A percentile compares a stretch with the other conserved stretches of the same genome.
Evolutionary conservation across 2,113 vertebrate genomes (phyloP).

Genomic region (Ochotona curzoniae): DNA sequence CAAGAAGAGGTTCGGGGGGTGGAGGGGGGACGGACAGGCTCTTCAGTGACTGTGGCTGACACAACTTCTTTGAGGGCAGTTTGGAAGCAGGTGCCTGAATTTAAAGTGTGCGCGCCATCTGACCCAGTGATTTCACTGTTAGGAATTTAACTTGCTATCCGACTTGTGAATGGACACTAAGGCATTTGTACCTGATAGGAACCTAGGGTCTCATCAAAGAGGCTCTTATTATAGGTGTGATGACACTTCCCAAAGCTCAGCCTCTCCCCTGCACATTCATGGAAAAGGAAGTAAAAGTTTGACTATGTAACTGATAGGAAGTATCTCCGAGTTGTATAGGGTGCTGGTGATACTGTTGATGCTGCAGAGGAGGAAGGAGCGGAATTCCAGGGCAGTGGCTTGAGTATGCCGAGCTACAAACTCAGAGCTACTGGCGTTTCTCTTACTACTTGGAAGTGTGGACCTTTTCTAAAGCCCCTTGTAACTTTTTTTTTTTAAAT

Average conservation of each 20-base stretch:
- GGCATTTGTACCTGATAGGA: background rate
- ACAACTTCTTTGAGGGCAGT: constrained; percentile 18
- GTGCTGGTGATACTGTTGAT: background rate
- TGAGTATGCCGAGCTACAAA: background rate
- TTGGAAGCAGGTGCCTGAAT: background rate
- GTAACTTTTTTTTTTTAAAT: background rate
- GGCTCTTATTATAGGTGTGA: background rate
- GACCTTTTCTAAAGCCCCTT: background rate
- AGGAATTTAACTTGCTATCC: background rate
- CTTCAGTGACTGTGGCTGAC: background rate
- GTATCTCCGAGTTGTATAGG: background rate
- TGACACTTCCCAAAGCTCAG: background rate
- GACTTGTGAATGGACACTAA: background rate
- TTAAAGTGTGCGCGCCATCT: background rate
- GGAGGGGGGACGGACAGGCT: too few species aligned
- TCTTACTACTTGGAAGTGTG: background rate
- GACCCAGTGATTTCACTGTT: background rate
- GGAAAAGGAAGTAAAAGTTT: background rate
- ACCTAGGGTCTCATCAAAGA: background rate
- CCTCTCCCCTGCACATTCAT: background rate
- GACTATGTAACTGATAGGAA: background rate
- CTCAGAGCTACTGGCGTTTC: background rate
- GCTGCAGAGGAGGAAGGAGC: background rate
- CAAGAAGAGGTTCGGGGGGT: background rate
- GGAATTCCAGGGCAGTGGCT: background rate